Base-by-base conservation (phyloP, 2,888 invertebrate species). In the Megastigmus dorsalis region DNA sequence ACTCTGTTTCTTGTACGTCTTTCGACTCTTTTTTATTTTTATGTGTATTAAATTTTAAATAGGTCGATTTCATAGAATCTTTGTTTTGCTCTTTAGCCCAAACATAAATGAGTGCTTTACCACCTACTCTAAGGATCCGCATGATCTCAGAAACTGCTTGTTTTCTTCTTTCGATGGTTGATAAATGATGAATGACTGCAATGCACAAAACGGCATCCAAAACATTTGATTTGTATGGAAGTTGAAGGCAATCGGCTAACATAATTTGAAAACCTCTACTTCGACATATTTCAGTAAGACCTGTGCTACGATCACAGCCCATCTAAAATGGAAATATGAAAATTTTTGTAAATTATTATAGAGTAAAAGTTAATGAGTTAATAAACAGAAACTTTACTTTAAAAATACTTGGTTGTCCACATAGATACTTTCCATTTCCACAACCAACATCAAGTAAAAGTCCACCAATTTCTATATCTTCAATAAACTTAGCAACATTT, bases 391-490 rank as follows among this genome's bases (percentile, higher is more conserved):
- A 69, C 15, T 45, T 68, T 76, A 80, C 77, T 66, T 77, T 79
- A 54, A 54, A 79, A 30, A 79, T 55, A 52, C 52, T 43, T 60
- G 65, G 6, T 28, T 81, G 41, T 43, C 75, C 80, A 0, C 66
- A 50, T 68, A 99, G 91, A 88, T 99, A 99, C 90, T 99, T 99
- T 45, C 99, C 99, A 90, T 99, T 99, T 9, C 99, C 99, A 88
- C 98, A 98, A 5, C 99, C 99, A 41, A 98, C 92, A 88, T 99
- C 99, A 3, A 97, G 85, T 13, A 99, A 85, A 9, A 97, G 85
- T 0, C 94, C 92, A 0, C 95, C 95, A 0, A 86, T 72, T 0
- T 91, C 86, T 77, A 96, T 92, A 4, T 89, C 89, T 15, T 91
- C 87, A 30, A 97, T 89, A 89, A 99, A 99, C 78, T 93, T 89